phyloP scores from a whole-genome alignment of 2,888 invertebrate genomes.

The Ellobium chinense region DNA sequence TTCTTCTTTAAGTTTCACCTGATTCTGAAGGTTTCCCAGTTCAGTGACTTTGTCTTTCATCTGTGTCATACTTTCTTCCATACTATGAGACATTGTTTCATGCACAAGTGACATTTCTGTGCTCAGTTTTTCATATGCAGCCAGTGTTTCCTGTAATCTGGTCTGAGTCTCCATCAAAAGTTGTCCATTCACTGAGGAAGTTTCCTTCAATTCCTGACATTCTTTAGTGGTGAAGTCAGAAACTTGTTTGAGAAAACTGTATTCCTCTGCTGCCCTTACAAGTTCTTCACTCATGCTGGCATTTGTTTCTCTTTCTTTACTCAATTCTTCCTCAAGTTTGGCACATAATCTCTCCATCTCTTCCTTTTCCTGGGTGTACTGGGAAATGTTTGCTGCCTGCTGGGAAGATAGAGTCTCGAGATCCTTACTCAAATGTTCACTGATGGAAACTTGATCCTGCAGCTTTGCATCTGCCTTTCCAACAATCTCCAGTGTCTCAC shows the following conservation, averaged over 20 bases:
- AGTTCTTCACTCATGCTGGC: slow-evolving; percentile 17
- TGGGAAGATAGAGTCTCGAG: slow-evolving; percentile 22
- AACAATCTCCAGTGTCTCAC: not conserved
- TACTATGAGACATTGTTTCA: slow-evolving; percentile 7
- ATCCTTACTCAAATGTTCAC: slow-evolving; percentile 23
- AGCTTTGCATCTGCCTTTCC: slow-evolving; percentile 3
- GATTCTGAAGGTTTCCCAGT: not conserved
- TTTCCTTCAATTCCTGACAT: slow-evolving; percentile 10
- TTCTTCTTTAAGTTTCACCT: not conserved
- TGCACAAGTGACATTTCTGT: slow-evolving; percentile 10
- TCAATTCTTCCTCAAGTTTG: not conserved
- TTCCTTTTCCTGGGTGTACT: slow-evolving; percentile 15
- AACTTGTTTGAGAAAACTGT: slow-evolving; percentile 1
- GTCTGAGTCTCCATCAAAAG: slow-evolving; percentile 3
- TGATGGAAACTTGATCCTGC: slow-evolving; percentile 10
- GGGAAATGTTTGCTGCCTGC: not conserved
- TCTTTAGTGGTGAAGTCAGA: slow-evolving; percentile 29
- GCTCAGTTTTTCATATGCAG: slow-evolving; percentile 17
- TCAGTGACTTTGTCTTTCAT: slow-evolving; percentile 16
- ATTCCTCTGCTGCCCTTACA: slow-evolving; percentile 3
- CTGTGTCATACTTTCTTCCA: slow-evolving; percentile 6
- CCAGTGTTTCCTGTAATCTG: slow-evolving; percentile 10
- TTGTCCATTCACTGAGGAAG: not conserved
- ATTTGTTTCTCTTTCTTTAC: slow-evolving; percentile 13
- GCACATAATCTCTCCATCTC: not conserved